Percentiles rank a stretch among this genome's conserved stretches.
Conservation (phyloP, 2,113 vertebrate species). For the Phylloscopus trochiloides region DNA sequence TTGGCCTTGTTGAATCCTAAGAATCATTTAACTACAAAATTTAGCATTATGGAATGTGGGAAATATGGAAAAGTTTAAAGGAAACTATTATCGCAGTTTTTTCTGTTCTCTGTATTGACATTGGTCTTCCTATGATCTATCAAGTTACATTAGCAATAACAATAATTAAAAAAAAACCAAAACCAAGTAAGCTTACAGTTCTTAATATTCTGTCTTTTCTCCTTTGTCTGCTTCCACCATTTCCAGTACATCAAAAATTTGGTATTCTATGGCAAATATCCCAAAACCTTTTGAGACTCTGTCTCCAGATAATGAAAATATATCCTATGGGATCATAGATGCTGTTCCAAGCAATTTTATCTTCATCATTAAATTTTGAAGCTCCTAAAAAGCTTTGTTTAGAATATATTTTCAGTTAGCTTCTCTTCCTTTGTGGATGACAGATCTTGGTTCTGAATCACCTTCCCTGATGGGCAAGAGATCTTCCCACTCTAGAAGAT, state of each 20-base stretch:
- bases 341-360: background rate
- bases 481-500: background rate
- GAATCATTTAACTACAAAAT: background rate
- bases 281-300: background rate
- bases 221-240: background rate
- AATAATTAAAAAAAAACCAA: rapidly evolving
- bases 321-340: background rate
- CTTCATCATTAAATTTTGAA: background rate
- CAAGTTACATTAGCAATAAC: background rate
- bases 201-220: background rate
- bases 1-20: background rate
- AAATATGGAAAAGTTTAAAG: background rate
- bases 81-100: background rate
- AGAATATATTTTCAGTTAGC: background rate
- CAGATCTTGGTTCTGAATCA: background rate
- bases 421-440: background rate
- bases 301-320: background rate
- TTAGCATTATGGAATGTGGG: background rate
- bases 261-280: background rate
- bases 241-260: background rate
- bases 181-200: background rate
- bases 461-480: background rate
- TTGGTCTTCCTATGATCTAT: background rate
- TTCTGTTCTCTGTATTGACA: background rate
- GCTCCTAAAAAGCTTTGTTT: background rate